Percentiles rank a stretch among this genome's conserved stretches.
These are phyloP conservation scores for Eilema depressum DNA, from an alignment of 2,888 invertebrate species.

Conservation along the genomic window DNA sequence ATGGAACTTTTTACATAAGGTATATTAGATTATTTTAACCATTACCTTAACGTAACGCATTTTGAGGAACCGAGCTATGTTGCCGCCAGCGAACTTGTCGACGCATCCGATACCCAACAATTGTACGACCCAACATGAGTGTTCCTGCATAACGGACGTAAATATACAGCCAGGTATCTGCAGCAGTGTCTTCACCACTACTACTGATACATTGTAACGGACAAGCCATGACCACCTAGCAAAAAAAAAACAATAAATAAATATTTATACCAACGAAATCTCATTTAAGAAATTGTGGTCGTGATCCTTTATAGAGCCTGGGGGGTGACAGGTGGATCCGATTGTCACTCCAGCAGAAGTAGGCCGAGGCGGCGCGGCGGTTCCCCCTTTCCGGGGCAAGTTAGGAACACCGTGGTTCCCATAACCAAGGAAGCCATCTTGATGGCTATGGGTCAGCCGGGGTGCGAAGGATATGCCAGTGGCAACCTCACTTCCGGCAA, in stretches of 20 bases:
- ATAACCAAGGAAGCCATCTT: no score
- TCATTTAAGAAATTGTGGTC: no score
- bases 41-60: conserved; percentile 74
- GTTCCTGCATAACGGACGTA: conserved; percentile 85
- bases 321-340: no score
- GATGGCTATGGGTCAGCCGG: no score
- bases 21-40: not conserved
- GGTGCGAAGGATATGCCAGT: no score
- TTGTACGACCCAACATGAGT: conserved; percentile 93
- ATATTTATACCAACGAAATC: not conserved
- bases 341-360: no score
- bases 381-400: no score
- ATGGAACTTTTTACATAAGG: not conserved
- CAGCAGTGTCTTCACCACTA: conserved; percentile 94
- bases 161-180: conserved; percentile 98
- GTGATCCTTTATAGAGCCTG: no score
- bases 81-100: conserved; percentile 89
- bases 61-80: conserved; percentile 73
- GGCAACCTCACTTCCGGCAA: no score
- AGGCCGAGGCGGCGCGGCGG: no score
- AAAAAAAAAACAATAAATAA: not conserved
- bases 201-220: conserved; percentile 96
- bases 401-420: no score
- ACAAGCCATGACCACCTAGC: conserved; percentile 95
- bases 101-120: conserved; percentile 97